Percentiles rank a stretch among this genome's conserved stretches.
Evolutionary conservation across 2,888 invertebrate species (phyloP).

Genomic region (Phyllotreta striolata): DNA sequence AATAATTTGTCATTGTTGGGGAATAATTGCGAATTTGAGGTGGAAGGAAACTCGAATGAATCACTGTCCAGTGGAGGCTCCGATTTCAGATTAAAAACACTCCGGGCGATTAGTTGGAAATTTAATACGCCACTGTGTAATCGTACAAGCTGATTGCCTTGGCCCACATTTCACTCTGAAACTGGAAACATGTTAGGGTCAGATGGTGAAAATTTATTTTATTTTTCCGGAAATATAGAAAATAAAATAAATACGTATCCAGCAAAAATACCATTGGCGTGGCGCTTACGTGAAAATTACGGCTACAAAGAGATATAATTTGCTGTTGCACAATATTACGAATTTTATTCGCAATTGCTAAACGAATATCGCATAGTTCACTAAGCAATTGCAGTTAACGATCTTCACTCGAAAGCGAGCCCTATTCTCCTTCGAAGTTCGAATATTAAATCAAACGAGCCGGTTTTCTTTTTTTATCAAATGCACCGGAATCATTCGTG

Average conservation of each 20-base stretch:
- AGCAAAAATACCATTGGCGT: slow-evolving; percentile 11
- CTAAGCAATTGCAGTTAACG: too few species aligned
- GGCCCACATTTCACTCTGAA: slow-evolving; percentile 19
- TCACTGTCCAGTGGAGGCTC: neutral
- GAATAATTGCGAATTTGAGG: too few species aligned
- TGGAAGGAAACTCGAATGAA: neutral
- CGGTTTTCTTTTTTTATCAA: too few species aligned
- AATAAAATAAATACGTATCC: slow-evolving; percentile 13
- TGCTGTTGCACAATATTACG: too few species aligned
- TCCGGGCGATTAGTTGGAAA: neutral
- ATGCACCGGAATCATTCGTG: slow-evolving; percentile 12
- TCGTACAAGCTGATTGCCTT: slow-evolving; percentile 20
- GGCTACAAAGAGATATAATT: neutral
- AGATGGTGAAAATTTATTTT: slow-evolving; percentile 21
- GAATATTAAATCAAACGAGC: too few species aligned
- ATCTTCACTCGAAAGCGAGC: too few species aligned
- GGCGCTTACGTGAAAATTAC: neutral
- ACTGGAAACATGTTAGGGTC: slow-evolving; percentile 14
- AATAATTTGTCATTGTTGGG: too few species aligned
- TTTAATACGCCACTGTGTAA: slow-evolving; percentile 6
- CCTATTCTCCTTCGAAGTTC: too few species aligned
- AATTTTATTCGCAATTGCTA: too few species aligned
- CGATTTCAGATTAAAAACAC: neutral
- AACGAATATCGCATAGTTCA: too few species aligned
- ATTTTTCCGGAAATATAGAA: slow-evolving; percentile 22